phyloP scores from a whole-genome alignment of 2,797 vertebrate genomes.

The Urosaurus nigricauda region DNA sequence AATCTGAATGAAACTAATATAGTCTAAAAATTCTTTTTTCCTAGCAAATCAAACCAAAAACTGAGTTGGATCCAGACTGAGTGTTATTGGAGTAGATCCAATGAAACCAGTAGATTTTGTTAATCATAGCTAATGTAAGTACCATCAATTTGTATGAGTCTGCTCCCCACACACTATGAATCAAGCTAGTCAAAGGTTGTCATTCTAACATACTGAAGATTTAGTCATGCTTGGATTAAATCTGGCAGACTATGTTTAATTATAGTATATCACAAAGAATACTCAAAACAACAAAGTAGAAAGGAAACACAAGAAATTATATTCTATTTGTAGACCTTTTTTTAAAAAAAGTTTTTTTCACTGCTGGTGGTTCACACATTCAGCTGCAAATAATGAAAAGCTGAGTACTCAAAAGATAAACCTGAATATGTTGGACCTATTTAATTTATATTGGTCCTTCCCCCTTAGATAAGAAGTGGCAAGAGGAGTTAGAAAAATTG shows the following conservation, averaged over 20 bases:
- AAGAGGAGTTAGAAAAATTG: background rate
- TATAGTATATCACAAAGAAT: background rate
- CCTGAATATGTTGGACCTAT: background rate
- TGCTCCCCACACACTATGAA: background rate
- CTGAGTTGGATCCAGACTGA: background rate
- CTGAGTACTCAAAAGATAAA: background rate
- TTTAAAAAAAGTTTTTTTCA: background rate
- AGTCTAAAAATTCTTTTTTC: constrained; percentile 72
- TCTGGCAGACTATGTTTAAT: background rate
- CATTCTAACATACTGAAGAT: no score
- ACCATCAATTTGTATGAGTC: background rate
- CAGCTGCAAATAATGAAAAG: background rate
- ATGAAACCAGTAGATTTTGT: background rate
- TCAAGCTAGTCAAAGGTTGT: no score
- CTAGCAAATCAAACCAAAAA: constrained; percentile 53
- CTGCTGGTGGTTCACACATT: background rate
- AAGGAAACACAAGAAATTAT: constrained; percentile 60
- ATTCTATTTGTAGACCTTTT: constrained; percentile 33
- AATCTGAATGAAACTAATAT: background rate
- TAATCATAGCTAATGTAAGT: background rate
- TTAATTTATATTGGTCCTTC: no score
- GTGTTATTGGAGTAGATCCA: background rate
- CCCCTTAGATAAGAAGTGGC: background rate
- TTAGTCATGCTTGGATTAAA: background rate
- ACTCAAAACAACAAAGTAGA: background rate